These are phyloP conservation scores for Drosophila biarmipes DNA, from an alignment of 1,140 invertebrate species.

Conservation along the genomic window DNA sequence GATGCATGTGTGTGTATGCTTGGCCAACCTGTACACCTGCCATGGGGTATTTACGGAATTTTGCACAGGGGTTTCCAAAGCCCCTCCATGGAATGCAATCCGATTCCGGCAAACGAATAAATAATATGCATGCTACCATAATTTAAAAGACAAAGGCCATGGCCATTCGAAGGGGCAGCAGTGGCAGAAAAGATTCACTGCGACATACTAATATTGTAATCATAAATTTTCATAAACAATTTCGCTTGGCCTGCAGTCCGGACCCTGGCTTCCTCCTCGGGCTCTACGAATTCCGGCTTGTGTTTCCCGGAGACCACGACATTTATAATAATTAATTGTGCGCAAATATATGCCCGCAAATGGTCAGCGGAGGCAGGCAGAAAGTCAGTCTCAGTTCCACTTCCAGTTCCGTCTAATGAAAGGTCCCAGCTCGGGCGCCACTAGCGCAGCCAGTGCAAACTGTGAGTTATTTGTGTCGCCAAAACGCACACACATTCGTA, in stretches of 20 bases:
- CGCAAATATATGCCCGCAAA: constrained; percentile 80
- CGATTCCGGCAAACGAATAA: constrained; percentile 48
- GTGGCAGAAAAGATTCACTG: constrained; percentile 57
- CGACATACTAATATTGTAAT: constrained; percentile 83
- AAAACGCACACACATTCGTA: constrained; percentile 5
- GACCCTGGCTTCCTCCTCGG: constrained; percentile 40
- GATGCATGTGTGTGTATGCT: neutral
- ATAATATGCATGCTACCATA: constrained; percentile 66
- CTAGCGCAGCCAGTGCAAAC: constrained; percentile 46
- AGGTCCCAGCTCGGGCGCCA: constrained; percentile 32
- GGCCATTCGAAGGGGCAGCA: constrained; percentile 15
- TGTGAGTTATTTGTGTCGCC: constrained; percentile 77
- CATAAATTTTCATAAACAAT: constrained; percentile 83
- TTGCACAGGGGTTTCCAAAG: neutral
- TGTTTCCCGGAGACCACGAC: constrained; percentile 61
- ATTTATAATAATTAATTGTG: constrained; percentile 84
- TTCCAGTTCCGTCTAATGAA: constrained; percentile 61
- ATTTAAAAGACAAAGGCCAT: constrained; percentile 69
- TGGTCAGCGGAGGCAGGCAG: constrained; percentile 62
- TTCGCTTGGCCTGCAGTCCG: constrained; percentile 66
- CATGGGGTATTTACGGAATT: constrained; percentile 19
- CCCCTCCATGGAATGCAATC: constrained; percentile 24
- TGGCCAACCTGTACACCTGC: constrained; percentile 22
- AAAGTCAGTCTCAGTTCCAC: constrained; percentile 35
- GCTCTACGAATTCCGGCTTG: constrained; percentile 28